Conservation (phyloP, 2,113 vertebrate genomes). For the Rhinopithecus roxellana region DNA sequence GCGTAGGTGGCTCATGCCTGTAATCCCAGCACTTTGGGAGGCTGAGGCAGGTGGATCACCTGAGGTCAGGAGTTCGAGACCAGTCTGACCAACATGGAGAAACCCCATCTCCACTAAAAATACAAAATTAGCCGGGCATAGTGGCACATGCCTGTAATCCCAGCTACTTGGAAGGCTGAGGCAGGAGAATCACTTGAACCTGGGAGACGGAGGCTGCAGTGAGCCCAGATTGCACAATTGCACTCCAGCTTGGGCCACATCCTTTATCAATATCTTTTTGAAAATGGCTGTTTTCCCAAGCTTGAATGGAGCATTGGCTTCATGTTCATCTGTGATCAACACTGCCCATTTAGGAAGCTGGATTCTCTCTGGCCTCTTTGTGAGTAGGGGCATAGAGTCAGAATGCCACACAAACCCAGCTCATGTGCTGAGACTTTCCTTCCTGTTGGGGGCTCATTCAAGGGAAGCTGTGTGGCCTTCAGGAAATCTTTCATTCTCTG, state of each 20-base stretch:
- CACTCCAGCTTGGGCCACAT: neutral
- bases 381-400: neutral
- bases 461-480: neutral
- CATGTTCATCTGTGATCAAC: neutral
- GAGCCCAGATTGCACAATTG: too few species aligned
- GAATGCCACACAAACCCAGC: neutral
- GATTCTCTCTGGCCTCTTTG: neutral
- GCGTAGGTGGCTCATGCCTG: too few species aligned
- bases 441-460: neutral
- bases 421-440: neutral
- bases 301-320: constrained; percentile 41
- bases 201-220: too few species aligned
- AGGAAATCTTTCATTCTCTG: neutral
- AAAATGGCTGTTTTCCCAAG: constrained; percentile 48
- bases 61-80: too few species aligned
- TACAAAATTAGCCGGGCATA: too few species aligned
- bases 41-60: too few species aligned
- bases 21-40: too few species aligned
- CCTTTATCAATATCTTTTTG: constrained; percentile 38
- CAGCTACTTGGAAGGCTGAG: too few species aligned
- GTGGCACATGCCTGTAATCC: too few species aligned
- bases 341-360: neutral
- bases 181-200: too few species aligned
- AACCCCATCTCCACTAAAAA: too few species aligned
- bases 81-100: too few species aligned